Conservation (phyloP, 2,113 vertebrate species). For the Patagioenas fasciata region DNA sequence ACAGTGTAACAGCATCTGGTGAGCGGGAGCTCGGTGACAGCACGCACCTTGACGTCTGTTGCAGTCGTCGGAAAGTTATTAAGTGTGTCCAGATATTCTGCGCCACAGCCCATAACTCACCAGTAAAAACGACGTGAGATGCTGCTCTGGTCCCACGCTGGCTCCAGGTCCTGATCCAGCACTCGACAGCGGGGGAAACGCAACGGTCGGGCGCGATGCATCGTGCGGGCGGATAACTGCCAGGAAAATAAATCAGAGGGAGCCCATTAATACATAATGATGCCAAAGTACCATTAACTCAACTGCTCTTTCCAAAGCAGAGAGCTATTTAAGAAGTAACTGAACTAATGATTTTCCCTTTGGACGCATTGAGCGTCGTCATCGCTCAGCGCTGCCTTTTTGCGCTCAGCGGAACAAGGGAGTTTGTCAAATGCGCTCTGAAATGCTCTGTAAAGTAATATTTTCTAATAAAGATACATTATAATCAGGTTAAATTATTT, state of each 20-base stretch:
- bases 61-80: constrained; percentile 28
- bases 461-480: background rate
- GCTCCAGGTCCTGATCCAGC: background rate
- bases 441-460: background rate
- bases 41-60: background rate
- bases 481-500: background rate
- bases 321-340: constrained; percentile 31
- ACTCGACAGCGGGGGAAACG: constrained; percentile 9
- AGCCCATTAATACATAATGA: constrained; percentile 47
- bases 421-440: background rate
- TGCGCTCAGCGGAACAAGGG: background rate
- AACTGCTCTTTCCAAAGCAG: constrained; percentile 11
- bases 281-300: constrained; percentile 48
- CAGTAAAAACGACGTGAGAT: background rate
- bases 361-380: constrained; percentile 23
- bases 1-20: background rate
- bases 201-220: constrained; percentile 16
- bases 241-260: constrained; percentile 53
- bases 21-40: background rate
- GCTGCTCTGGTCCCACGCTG: constrained; percentile 4
- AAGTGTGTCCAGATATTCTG: constrained; percentile 32
- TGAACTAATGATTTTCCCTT: constrained; percentile 47
- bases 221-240: constrained; percentile 31
- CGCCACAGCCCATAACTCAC: constrained; percentile 38
- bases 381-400: background rate